Conservation (phyloP, 1,140 invertebrate species). For the Bombus waltoni region DNA sequence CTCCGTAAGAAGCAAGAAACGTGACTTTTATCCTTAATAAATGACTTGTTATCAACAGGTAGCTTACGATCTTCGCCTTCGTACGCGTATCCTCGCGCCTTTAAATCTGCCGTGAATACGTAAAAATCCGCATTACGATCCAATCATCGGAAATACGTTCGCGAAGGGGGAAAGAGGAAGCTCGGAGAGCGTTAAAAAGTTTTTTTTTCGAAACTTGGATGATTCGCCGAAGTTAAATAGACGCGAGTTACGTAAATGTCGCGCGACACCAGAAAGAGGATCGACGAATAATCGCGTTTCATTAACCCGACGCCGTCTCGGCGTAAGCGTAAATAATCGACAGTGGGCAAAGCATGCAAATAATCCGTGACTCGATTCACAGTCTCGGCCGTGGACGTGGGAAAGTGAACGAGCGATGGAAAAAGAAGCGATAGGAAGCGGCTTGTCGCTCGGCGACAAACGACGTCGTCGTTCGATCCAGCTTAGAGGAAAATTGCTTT, state of each 20-base stretch:
- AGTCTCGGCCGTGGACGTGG: not conserved
- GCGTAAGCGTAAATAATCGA: constrained; percentile 39
- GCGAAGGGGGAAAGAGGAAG: not conserved
- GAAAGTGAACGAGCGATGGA: not conserved
- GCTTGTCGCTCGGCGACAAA: constrained; percentile 10
- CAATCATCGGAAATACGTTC: not conserved
- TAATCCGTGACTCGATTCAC: constrained; percentile 22
- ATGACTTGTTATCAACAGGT: no score
- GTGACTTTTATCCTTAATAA: no score
- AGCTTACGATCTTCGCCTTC: no score
- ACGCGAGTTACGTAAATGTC: constrained; percentile 6
- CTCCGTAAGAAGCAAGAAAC: no score
- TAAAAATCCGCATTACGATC: not conserved
- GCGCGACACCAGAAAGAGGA: not conserved
- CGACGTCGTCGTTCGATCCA: not conserved
- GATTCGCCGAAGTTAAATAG: not conserved
- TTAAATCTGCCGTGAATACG: no score
- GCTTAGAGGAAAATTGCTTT: constrained; percentile 6
- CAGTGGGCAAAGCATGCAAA: constrained; percentile 26
- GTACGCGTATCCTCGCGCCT: no score
- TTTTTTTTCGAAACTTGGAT: not conserved
- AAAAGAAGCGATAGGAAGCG: not conserved
- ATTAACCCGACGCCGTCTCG: constrained; percentile 19
- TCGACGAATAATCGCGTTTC: constrained; percentile 12
- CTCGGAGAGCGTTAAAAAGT: not conserved